Base-by-base conservation (phyloP, 2,888 invertebrate genomes). In the Lasioglossum malachurum region DNA sequence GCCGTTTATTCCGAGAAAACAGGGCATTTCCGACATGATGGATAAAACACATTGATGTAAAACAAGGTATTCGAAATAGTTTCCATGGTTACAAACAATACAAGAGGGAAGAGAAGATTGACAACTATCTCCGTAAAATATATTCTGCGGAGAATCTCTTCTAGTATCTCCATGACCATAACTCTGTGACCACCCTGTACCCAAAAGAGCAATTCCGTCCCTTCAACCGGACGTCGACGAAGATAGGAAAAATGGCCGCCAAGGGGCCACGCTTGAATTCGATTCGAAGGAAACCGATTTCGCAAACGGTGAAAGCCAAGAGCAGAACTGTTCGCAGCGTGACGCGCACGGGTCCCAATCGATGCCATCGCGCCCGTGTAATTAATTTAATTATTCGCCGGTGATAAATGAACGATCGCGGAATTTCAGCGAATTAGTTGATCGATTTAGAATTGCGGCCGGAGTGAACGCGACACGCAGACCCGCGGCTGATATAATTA, bases 381-480 rank as follows among this genome's bases (percentile, higher is more conserved):
- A 71, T 75, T 80, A 60, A 81, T 81, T 76, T 81, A 72, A 84
- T 84, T 84, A 74, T 74, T 19, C 53, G 14, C 7, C 46, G 19
- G 69, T 57, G 83, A 83, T 83, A 77, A 84, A 84, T 73, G 83
- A 46, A 71, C 27, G 76, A 31, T 60, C 74, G 69, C 10, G 69
- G 27, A 38, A 60, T 84, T 71, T 16, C 53, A 84, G 23, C 74
- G 84, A 78, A 75, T 84, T 60, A 60, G 60, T 44, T 75, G 74
- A 84, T 78, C 69, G 84, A 84, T 84, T 75, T 71, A n/a, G 74
- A 78, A 84, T 78, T 75, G 78, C 71, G 4, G 69, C 16, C 7
- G 67, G 67, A 67, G 16, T 14, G 27, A 27, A 27, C n/a, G 12
- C 67, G 67, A 67, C 67, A 31, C 60, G 14, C 35, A 19, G 31